Evolutionary conservation across 2,888 invertebrate species (phyloP).

Genomic region (Ornithoptera priamus): DNA sequence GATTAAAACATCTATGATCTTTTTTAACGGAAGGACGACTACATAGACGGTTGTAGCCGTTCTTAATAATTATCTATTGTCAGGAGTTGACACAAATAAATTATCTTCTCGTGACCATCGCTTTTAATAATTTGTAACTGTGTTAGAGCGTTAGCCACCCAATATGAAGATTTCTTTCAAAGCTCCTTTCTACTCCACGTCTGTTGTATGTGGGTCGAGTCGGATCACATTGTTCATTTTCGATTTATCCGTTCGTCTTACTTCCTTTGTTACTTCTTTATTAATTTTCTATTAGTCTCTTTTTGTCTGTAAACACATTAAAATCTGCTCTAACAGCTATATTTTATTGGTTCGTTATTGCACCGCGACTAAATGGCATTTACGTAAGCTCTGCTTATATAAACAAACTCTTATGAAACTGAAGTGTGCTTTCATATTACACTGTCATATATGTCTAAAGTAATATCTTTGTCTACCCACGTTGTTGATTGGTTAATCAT

Average conservation of each 20-base stretch:
- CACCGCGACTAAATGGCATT: slow-evolving; percentile 65
- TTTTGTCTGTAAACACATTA: neutral
- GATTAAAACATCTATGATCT: too few species aligned
- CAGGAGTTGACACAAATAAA: slow-evolving; percentile 16
- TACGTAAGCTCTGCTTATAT: slow-evolving; percentile 72
- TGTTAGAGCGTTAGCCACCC: slow-evolving; percentile 52
- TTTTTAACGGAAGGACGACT: neutral
- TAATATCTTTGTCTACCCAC: neutral
- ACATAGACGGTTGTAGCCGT: neutral
- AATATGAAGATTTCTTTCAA: slow-evolving; percentile 54
- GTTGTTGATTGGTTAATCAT: neutral
- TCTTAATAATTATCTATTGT: neutral
- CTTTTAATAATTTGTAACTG: slow-evolving; percentile 47
- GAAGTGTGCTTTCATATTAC: slow-evolving; percentile 56
- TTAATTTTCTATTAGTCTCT: neutral
- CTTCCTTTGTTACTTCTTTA: slow-evolving; percentile 24
- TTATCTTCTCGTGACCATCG: slow-evolving; percentile 27
- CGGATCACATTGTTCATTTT: slow-evolving; percentile 60
- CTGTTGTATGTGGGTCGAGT: slow-evolving; percentile 61
- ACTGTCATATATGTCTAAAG: slow-evolving; percentile 25
- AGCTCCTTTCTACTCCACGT: slow-evolving; percentile 50
- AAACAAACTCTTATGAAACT: slow-evolving; percentile 72
- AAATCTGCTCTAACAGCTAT: neutral
- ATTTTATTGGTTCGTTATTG: slow-evolving; percentile 43
- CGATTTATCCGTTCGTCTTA: slow-evolving; percentile 46